A percentile compares a stretch with the other conserved stretches of the same genome.
Evolutionary conservation across 1,140 invertebrate genomes (phyloP).

Genomic region (Drosophila saltans): DNA sequence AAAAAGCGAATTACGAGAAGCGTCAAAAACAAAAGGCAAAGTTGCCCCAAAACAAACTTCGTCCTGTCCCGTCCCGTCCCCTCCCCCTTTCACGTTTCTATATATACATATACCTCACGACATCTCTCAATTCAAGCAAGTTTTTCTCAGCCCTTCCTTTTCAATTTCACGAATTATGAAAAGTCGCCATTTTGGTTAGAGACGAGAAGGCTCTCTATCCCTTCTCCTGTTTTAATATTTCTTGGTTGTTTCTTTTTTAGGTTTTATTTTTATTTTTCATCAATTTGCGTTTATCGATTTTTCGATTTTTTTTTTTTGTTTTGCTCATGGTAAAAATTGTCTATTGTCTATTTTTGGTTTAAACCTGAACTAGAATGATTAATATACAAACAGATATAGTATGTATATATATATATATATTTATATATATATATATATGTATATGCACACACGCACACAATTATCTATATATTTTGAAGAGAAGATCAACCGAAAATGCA

Average conservation of each 20-base stretch:
- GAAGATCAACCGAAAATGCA: too few species aligned
- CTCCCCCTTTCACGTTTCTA: too few species aligned
- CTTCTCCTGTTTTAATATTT: background rate
- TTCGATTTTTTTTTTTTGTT: slow-evolving; percentile 21
- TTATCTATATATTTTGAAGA: too few species aligned
- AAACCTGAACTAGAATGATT: slow-evolving; percentile 7
- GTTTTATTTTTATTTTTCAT: slow-evolving; percentile 56
- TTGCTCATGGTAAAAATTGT: slow-evolving; percentile 9
- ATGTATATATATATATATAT: too few species aligned
- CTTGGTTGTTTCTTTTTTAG: background rate
- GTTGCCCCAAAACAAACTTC: slow-evolving; percentile 22
- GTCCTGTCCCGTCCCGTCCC: too few species aligned
- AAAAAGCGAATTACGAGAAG: slow-evolving; percentile 63
- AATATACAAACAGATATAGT: background rate
- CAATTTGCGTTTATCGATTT: slow-evolving; percentile 70
- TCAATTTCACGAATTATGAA: slow-evolving; percentile 5
- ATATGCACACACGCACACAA: background rate
- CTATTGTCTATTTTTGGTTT: slow-evolving; percentile 4
- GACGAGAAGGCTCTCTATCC: background rate
- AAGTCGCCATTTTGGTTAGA: background rate
- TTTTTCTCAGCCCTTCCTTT: background rate
- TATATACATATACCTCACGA: background rate
- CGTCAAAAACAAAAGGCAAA: slow-evolving; percentile 63
- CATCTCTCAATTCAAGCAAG: background rate
- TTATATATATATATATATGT: too few species aligned